Evolutionary conservation across 2,113 vertebrate species (phyloP).

Genomic region (Phrynosoma blainvillii): DNA sequence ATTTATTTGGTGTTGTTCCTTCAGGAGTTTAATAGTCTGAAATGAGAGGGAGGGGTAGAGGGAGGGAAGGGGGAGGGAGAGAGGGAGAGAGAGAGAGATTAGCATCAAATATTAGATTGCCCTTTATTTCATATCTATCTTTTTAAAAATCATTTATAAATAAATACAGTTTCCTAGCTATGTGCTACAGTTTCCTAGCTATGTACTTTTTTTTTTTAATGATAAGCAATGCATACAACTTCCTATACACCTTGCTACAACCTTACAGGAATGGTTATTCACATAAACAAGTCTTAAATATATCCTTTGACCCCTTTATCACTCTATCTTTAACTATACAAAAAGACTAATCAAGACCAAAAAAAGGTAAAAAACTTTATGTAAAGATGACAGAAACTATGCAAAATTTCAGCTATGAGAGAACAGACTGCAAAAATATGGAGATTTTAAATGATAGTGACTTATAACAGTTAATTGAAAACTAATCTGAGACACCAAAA

Average conservation of each 20-base stretch:
- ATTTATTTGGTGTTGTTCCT: slow-evolving; percentile 95
- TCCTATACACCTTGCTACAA: not conserved
- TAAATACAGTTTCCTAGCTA: not conserved
- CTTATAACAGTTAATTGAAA: not conserved
- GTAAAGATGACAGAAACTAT: not conserved
- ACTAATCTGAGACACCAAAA: not conserved
- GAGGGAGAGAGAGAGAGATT: slow-evolving; percentile 60
- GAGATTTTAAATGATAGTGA: not conserved
- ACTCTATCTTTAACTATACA: not conserved
- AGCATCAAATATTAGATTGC: slow-evolving; percentile 21
- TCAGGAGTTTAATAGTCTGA: slow-evolving; percentile 84
- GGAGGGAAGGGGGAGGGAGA: slow-evolving; percentile 9
- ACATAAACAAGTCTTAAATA: not conserved
- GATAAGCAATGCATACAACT: not conserved
- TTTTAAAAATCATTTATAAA: not conserved
- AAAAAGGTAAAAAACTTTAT: not conserved
- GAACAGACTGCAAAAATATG: not conserved
- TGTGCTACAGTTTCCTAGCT: not conserved
- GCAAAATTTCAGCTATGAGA: too few relatives aligned
- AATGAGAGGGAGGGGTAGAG: slow-evolving; percentile 57
- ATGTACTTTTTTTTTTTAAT: not conserved
- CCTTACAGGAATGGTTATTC: not conserved
- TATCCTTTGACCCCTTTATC: not conserved
- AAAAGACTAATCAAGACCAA: not conserved
- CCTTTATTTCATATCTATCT: not conserved